Evolutionary conservation across 30 jellyfish, hydroid and myxozoan species (phyloP), one percentile per base, ranked within the genome.

Genomic region (Pelagia noctiluca): DNA sequence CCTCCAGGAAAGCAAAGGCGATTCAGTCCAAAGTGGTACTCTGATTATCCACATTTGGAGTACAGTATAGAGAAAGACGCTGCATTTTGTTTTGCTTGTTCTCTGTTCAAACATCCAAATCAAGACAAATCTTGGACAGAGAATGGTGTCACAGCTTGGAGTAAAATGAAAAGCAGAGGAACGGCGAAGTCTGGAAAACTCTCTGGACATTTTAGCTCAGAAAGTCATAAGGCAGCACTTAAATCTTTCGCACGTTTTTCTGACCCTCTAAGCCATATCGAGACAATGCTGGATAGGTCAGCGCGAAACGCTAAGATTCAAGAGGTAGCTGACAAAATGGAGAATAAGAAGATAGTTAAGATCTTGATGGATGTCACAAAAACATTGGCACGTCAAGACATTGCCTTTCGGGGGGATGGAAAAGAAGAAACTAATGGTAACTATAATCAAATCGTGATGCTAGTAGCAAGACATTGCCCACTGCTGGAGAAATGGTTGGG

Each of bases 1-100:
- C 89, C 38, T 2, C 70, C 28, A 4, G 60, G 42, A 28, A 78
- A 57, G 32, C 89, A 60, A 36, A 23, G 75, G 86, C 85, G 62
- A 33, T 75, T 57, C 26, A 60, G 89, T 63, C 2, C 83, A 25
- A 78, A 26, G 7, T 78, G 83, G 89, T 78, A 78, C 35, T 18
- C 23, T 2, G 83, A 57, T 18, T 78, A 35, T 78, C 83, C 83
- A 13, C 83, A n/a, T n/a, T n/a, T n/a, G n/a, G n/a, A n/a, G n/a
- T n/a, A n/a, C n/a, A n/a, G n/a, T n/a, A n/a, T n/a, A n/a, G n/a
- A n/a, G n/a, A n/a, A n/a, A n/a, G n/a, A n/a, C n/a, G n/a, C n/a
- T n/a, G n/a, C n/a, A n/a, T n/a, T n/a, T n/a, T n/a, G n/a, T n/a
- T n/a, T n/a, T n/a, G n/a, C n/a, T n/a, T n/a, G n/a, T n/a, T n/a